Evolutionary conservation across 2,797 vertebrate species (phyloP).

Genomic region (Protonibea diacanthus): DNA sequence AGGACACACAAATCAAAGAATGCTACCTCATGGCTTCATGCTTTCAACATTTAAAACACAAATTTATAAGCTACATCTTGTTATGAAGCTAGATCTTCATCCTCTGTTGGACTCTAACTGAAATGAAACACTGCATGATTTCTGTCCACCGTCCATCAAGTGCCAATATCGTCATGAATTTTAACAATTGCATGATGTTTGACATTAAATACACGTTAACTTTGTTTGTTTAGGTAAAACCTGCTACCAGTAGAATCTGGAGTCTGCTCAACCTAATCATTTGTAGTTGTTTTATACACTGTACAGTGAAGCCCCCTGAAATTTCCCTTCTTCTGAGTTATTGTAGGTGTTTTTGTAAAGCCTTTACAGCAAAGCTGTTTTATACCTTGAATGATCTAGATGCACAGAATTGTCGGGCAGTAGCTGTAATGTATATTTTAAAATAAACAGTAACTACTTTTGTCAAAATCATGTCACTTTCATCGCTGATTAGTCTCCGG

Average conservation of each 20-base stretch:
- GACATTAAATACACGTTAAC: constrained; percentile 1
- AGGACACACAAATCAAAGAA: too few species aligned
- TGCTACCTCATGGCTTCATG: too few species aligned
- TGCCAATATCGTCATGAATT: constrained; percentile 44
- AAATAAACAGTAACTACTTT: constrained; percentile 14
- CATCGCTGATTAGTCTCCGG: background rate
- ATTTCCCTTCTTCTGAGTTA: background rate
- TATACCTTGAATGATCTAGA: background rate
- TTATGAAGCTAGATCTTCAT: too few species aligned
- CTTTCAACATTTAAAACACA: too few species aligned
- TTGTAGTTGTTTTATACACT: background rate
- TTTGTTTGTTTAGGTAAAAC: background rate
- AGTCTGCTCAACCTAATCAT: background rate
- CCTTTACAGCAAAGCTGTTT: constrained; percentile 2
- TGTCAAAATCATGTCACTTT: background rate
- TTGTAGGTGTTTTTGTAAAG: constrained; percentile 3
- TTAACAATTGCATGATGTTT: background rate
- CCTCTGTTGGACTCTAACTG: background rate
- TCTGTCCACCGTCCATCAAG: constrained; percentile 20
- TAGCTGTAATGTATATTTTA: background rate
- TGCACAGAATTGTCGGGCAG: background rate
- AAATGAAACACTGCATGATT: constrained; percentile 4
- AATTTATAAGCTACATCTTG: too few species aligned
- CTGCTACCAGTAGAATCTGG: background rate
- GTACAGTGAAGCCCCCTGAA: background rate